phyloP scores from a whole-genome alignment of 2,888 invertebrate species.

The Epiblema foenella region DNA sequence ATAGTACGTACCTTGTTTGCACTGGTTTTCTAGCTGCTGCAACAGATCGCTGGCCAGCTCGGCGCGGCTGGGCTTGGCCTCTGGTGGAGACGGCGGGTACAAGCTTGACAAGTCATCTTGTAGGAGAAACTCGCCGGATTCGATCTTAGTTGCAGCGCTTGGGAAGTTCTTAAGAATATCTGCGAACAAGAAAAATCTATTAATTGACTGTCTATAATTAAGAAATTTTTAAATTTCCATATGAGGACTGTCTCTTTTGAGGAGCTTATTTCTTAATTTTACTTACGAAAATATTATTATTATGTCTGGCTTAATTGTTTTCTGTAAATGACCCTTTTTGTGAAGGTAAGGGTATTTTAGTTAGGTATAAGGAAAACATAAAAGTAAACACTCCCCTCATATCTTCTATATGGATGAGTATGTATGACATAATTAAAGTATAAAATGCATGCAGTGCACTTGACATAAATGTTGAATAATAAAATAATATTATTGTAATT shows the following conservation, averaged over 20 bases:
- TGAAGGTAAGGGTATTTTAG: background rate
- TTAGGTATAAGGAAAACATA: background rate
- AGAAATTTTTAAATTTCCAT: background rate
- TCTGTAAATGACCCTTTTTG: background rate
- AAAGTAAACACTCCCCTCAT: background rate
- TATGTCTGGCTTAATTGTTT: background rate
- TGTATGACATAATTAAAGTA: background rate
- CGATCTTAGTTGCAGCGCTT: slow-evolving; percentile 71
- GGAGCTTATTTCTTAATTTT: background rate
- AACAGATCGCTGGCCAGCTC: slow-evolving; percentile 87
- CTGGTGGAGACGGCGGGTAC: slow-evolving; percentile 77
- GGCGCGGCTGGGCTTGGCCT: slow-evolving; percentile 78
- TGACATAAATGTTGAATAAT: too few species aligned
- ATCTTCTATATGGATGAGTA: background rate
- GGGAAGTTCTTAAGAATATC: slow-evolving; percentile 78
- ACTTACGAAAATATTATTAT: too few species aligned
- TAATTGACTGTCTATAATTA: background rate
- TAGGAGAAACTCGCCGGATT: slow-evolving; percentile 59
- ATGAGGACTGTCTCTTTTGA: background rate
- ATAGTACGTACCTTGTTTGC: slow-evolving; percentile 85
- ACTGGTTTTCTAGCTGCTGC: slow-evolving; percentile 88
- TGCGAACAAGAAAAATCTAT: slow-evolving; percentile 52
- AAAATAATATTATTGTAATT: background rate
- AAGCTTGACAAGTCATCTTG: slow-evolving; percentile 68
- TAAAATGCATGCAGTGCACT: too few species aligned